These are phyloP conservation scores for Branchinecta sandiegonensis DNA, from an alignment of 2,888 invertebrate genomes.

Conservation along the genomic window DNA sequence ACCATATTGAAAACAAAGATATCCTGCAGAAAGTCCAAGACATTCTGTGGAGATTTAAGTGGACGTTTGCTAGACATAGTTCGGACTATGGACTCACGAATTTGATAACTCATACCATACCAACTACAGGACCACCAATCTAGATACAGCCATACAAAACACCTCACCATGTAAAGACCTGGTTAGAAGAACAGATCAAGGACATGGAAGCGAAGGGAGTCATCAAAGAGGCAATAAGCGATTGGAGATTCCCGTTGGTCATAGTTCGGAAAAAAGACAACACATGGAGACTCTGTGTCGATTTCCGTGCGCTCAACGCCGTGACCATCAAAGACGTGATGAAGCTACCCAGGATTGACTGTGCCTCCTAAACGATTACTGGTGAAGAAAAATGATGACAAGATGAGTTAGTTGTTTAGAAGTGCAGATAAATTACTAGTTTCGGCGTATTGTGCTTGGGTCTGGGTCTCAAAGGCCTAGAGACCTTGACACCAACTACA, in stretches of 20 bases:
- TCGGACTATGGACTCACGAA: background rate
- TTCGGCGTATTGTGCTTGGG: too few species aligned
- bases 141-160: background rate
- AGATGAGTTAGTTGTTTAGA: too few species aligned
- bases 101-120: background rate
- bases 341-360: background rate
- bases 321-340: background rate
- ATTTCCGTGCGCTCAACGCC: background rate
- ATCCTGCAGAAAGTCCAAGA: background rate
- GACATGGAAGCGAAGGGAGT: background rate
- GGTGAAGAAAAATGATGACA: too few species aligned
- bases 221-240: conserved; percentile 1
- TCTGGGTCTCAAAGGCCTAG: too few species aligned
- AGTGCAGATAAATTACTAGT: too few species aligned
- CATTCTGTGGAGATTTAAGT: background rate
- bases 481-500: too few species aligned
- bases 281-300: background rate
- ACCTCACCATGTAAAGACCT: background rate
- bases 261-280: background rate
- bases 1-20: background rate
- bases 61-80: conserved; percentile 9
- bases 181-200: background rate
- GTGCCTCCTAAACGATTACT: too few species aligned
- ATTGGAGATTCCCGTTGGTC: background rate
- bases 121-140: conserved; percentile 1